Evolutionary conservation across 2,113 vertebrate genomes (phyloP), one percentile per base, ranked within the genome.

Genomic region (Chinchilla lanigera): DNA sequence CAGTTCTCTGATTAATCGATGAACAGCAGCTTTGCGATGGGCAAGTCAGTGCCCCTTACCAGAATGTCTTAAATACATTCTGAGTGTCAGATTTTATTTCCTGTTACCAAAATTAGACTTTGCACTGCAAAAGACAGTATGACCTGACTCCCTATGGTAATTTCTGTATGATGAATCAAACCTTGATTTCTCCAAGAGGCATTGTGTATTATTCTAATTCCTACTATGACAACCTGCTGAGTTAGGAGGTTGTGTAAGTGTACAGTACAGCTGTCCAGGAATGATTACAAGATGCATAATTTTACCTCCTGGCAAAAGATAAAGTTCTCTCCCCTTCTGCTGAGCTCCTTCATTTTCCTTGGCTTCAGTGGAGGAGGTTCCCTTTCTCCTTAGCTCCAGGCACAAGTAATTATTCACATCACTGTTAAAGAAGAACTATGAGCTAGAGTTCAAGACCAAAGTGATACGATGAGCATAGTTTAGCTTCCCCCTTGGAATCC

Each of bases 221-320:
- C 47, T 90, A 38, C 98, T 96, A 86, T 80, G 33, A 90, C 95
- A 97, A 96, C 65, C 61, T 94, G 78, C 93, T 98, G 96, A 97
- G 67, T 54, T 95, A 60, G 71, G 90, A 7, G 20, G 82, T 92
- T 98, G 77, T 88, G 28, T 92, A 98, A 98, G 97, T 83, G 95
- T 7, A 47, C 73, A 92, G n/a, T 89, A 85, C 88, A 95, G 80
- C 90, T 98, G 90, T 95, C 96, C 73, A 98, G 84, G 95, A 98
- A 97, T 97, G 94, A 96, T 97, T 97, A 63, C 58, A 97, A 90
- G 82, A 9, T 84, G 97, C 98, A 93, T 97, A 95, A 94, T 93
- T 98, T 96, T 97, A 95, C 52, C 38, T 94, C 47, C n/a, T 93
- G 9, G 89, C 33, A 28, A 90, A 71, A 94, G 87, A 71, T 22